These are phyloP conservation scores for Eupithecia centaureata DNA, from an alignment of 2,888 invertebrate genomes.

Conservation along the genomic window DNA sequence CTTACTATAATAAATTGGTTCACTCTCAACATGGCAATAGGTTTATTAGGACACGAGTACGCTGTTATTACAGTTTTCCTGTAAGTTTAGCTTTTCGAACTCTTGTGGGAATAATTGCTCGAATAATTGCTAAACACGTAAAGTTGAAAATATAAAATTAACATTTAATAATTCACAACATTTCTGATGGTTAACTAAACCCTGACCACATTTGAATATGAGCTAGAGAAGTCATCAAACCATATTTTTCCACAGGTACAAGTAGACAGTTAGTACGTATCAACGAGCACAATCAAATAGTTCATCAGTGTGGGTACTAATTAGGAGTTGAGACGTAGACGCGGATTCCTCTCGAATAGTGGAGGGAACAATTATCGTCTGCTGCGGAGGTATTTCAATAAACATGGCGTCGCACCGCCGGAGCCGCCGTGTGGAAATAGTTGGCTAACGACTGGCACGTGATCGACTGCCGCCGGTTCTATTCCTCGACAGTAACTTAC, in stretches of 20 bases:
- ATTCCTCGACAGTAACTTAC: background rate
- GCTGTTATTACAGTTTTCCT: background rate
- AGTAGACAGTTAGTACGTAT: too few relatives aligned
- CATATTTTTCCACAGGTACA: too few relatives aligned
- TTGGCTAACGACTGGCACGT: constrained; percentile 17
- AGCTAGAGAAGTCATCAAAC: too few relatives aligned
- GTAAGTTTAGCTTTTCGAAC: background rate
- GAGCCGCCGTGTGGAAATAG: background rate
- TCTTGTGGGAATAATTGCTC: too few relatives aligned
- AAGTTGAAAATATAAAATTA: too few relatives aligned
- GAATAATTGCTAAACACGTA: too few relatives aligned
- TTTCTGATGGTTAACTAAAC: too few relatives aligned
- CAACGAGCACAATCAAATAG: too few relatives aligned
- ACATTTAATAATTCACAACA: too few relatives aligned
- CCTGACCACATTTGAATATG: too few relatives aligned
- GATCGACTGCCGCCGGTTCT: constrained; percentile 1
- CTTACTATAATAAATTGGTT: background rate
- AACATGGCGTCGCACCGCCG: constrained; percentile 13
- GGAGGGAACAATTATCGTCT: constrained; percentile 29
- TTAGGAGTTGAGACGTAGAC: constrained; percentile 22
- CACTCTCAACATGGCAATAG: background rate
- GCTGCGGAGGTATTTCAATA: constrained; percentile 28
- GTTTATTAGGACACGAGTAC: too few relatives aligned
- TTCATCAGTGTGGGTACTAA: too few relatives aligned
- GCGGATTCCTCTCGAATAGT: constrained; percentile 27